Evolutionary conservation across 2,113 vertebrate genomes (phyloP).

Genomic region (Cephalopholis sonnerati): DNA sequence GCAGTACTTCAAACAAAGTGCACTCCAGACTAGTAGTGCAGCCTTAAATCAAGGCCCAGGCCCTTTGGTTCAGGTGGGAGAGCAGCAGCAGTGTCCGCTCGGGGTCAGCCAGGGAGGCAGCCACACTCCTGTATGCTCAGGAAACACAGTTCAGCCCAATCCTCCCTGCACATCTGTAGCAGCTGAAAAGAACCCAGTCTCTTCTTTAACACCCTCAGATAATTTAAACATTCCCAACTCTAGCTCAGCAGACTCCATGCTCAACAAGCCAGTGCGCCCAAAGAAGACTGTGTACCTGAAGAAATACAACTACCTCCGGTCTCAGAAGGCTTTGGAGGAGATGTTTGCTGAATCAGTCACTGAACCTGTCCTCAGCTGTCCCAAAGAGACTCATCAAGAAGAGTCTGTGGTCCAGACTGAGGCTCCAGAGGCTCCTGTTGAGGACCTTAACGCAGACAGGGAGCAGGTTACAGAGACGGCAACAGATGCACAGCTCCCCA

Average conservation of each 20-base stretch:
- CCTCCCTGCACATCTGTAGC: slow-evolving; percentile 60
- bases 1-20: slow-evolving; percentile 90
- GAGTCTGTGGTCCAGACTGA: slow-evolving; percentile 50
- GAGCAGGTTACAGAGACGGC: slow-evolving; percentile 63
- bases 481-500: slow-evolving; percentile 46
- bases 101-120: slow-evolving; percentile 49
- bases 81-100: slow-evolving; percentile 78
- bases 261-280: slow-evolving; percentile 85
- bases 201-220: slow-evolving; percentile 84
- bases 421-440: slow-evolving; percentile 33
- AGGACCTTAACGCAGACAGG: slow-evolving; percentile 54
- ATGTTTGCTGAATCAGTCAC: slow-evolving; percentile 61
- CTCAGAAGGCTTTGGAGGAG: slow-evolving; percentile 88
- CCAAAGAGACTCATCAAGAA: slow-evolving; percentile 55
- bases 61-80: slow-evolving; percentile 77
- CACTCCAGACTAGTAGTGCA: slow-evolving; percentile 70
- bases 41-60: slow-evolving; percentile 60
- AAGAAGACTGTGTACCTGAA: slow-evolving; percentile 94
- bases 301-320: slow-evolving; percentile 93
- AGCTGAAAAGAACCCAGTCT: slow-evolving; percentile 79
- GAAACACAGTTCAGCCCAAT: slow-evolving; percentile 75
- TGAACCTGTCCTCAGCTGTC: slow-evolving; percentile 60
- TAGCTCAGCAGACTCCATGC: slow-evolving; percentile 65
- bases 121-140: slow-evolving; percentile 72
- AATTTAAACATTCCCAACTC: slow-evolving; percentile 74